Evolutionary conservation across 2,113 vertebrate genomes (phyloP).

Genomic region (Marmota flaviventris): DNA sequence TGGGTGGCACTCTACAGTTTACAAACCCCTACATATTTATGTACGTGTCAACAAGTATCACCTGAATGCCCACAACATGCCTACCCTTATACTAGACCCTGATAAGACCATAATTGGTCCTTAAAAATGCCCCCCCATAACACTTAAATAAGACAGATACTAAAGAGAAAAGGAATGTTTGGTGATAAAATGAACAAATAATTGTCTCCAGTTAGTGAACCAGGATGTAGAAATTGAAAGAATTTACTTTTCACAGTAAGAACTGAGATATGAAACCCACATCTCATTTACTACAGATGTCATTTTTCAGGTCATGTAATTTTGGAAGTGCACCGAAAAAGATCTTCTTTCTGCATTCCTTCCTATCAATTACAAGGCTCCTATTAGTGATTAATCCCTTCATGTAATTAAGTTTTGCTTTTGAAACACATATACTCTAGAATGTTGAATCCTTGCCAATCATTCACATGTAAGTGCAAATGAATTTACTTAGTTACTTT

Average conservation of each 20-base stretch:
- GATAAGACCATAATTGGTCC: not conserved
- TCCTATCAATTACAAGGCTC: not conserved
- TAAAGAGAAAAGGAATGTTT: not conserved
- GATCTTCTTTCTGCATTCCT: not conserved
- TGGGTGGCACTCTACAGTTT: fast-evolving
- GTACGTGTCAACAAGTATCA: not conserved
- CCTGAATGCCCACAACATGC: too few relatives aligned
- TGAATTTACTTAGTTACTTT: conserved; percentile 19
- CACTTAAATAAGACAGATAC: not conserved
- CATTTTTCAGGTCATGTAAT: not conserved
- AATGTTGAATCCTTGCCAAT: not conserved
- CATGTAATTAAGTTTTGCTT: not conserved
- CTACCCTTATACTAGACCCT: too few relatives aligned
- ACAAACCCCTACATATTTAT: not conserved
- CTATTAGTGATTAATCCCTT: not conserved
- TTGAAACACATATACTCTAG: not conserved
- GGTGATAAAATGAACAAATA: not conserved
- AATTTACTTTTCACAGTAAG: not conserved
- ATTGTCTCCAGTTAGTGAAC: not conserved
- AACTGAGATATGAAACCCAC: not conserved
- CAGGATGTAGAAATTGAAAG: not conserved
- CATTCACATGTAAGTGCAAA: conserved; percentile 21
- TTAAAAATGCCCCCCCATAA: not conserved
- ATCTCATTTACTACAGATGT: not conserved
- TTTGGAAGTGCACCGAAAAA: not conserved